Conservation (phyloP, 2,888 invertebrate genomes). For the Zonitis immaculata region DNA sequence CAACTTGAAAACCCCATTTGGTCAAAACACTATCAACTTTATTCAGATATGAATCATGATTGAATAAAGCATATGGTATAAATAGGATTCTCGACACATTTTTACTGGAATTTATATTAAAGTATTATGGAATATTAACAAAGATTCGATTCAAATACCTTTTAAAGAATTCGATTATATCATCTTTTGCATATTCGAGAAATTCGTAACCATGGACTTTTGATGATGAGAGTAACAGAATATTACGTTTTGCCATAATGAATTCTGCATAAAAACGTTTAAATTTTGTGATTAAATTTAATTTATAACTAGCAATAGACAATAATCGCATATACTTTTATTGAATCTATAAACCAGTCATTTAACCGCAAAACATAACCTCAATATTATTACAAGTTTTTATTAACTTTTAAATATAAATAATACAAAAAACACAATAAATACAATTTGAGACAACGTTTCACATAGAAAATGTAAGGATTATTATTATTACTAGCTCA, state of each 20-base stretch:
- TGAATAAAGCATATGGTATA: constrained; percentile 67
- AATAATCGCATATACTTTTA: no score
- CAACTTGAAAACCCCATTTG: constrained; percentile 62
- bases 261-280: no score
- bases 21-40: constrained; percentile 57
- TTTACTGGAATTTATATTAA: constrained; percentile 52
- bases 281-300: no score
- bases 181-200: constrained; percentile 63
- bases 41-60: constrained; percentile 62
- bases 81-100: constrained; percentile 63
- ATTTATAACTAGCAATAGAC: no score
- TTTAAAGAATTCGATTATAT: constrained; percentile 57
- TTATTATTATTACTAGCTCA: no score
- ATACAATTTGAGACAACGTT: not conserved
- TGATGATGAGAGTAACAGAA: constrained; percentile 64
- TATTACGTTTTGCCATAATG: not conserved
- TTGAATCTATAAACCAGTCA: not conserved
- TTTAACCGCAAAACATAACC: not conserved
- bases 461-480: no score
- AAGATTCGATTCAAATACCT: no score
- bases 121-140: constrained; percentile 8
- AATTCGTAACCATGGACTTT: constrained; percentile 62
- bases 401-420: not conserved
- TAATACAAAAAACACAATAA: not conserved
- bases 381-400: not conserved